phyloP scores from a whole-genome alignment of 2,888 invertebrate genomes.

The Melitaea athalia region DNA sequence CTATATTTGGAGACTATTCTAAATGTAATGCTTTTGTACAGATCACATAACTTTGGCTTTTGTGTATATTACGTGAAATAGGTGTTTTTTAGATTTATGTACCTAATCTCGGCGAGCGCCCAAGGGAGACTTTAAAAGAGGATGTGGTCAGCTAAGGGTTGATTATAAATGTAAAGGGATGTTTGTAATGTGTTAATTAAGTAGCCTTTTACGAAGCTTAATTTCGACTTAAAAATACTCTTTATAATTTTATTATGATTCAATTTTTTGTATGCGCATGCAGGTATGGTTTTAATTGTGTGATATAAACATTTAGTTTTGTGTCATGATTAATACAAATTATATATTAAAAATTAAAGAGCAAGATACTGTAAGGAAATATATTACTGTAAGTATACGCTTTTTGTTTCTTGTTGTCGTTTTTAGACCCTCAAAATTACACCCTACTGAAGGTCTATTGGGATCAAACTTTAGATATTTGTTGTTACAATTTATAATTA shows the following conservation, averaged over 20 bases:
- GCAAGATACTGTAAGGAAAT: no score
- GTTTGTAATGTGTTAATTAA: conserved; percentile 1
- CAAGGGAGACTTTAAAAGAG: conserved; percentile 13
- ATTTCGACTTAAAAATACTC: not conserved
- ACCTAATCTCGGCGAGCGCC: not conserved
- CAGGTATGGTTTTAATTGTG: no score
- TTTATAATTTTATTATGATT: not conserved
- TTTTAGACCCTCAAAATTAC: no score
- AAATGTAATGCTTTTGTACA: not conserved
- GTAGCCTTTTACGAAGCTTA: not conserved
- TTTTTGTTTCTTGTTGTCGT: no score
- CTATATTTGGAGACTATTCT: no score
- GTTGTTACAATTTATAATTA: no score
- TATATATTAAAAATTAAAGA: not conserved
- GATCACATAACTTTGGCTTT: not conserved
- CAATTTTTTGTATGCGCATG: no score
- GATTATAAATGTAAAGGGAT: conserved; percentile 8
- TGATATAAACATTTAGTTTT: no score
- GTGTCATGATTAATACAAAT: not conserved
- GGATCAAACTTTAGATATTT: no score
- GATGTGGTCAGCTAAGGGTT: conserved; percentile 12
- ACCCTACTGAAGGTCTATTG: no score
- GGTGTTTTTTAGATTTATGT: not conserved
- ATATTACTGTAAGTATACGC: no score
- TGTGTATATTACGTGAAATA: not conserved